These are phyloP conservation scores for Siniperca undulata DNA, from an alignment of 2,797 vertebrate genomes.

Conservation along the genomic window DNA sequence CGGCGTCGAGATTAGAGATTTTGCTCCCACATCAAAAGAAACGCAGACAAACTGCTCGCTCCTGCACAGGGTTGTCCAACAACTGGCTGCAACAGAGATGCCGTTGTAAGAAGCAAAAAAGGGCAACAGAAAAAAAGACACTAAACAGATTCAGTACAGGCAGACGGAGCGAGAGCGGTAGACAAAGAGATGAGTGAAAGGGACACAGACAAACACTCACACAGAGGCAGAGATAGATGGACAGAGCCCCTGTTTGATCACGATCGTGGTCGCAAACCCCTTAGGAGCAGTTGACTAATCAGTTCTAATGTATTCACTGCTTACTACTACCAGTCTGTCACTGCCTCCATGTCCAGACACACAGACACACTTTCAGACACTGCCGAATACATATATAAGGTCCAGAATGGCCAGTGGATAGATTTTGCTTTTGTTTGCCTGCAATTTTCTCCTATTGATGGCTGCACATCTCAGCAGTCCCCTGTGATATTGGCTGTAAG, in stretches of 20 bases:
- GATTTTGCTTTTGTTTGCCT: slow-evolving; percentile 2
- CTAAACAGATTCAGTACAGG: not conserved
- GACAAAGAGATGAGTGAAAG: slow-evolving; percentile 21
- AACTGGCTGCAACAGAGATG: slow-evolving; percentile 35
- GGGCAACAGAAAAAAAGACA: not conserved
- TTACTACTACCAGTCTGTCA: slow-evolving; percentile 71
- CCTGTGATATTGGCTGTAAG: slow-evolving; percentile 16
- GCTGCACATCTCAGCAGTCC: not conserved
- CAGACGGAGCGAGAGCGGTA: not conserved
- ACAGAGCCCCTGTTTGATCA: slow-evolving; percentile 50
- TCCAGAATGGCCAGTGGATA: not conserved
- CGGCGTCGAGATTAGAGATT: slow-evolving; percentile 55
- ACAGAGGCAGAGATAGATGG: not conserved
- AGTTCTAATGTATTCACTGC: slow-evolving; percentile 76
- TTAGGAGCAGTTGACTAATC: slow-evolving; percentile 70
- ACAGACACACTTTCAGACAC: slow-evolving; percentile 11
- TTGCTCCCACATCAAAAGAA: slow-evolving; percentile 46
- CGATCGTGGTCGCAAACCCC: slow-evolving; percentile 38
- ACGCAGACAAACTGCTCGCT: slow-evolving; percentile 20
- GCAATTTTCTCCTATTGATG: not conserved
- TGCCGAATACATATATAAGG: not conserved
- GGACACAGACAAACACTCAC: slow-evolving; percentile 9
- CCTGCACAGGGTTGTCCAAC: slow-evolving; percentile 30
- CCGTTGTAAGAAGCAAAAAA: not conserved
- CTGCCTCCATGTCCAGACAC: slow-evolving; percentile 52